These are phyloP conservation scores for Conopomorpha cramerella DNA, from an alignment of 1,140 invertebrate genomes.

Conservation along the genomic window DNA sequence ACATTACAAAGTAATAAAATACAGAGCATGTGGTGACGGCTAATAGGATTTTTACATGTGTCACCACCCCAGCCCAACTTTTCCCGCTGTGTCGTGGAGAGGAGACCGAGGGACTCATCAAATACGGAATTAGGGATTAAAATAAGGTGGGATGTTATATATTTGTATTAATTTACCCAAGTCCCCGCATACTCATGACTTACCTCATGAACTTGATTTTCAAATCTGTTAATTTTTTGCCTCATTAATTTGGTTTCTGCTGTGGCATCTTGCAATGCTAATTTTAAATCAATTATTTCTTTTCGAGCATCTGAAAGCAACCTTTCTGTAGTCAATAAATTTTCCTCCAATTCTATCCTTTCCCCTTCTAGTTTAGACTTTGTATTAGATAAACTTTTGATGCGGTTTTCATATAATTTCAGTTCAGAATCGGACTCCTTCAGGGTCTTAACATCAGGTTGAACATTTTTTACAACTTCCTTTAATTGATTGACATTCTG, in stretches of 20 bases:
- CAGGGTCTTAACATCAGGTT: slow-evolving; percentile 27
- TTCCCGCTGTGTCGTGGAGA: too few species aligned
- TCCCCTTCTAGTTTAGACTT: slow-evolving; percentile 37
- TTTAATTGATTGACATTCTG: slow-evolving; percentile 52
- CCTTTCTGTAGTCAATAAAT: slow-evolving; percentile 40
- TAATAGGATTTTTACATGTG: too few species aligned
- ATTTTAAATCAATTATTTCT: slow-evolving; percentile 52
- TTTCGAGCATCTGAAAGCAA: slow-evolving; percentile 44
- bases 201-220: slow-evolving; percentile 15
- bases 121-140: too few species aligned
- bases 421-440: slow-evolving; percentile 38
- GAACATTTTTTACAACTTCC: slow-evolving; percentile 45
- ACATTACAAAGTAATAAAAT: too few species aligned
- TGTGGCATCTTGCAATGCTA: slow-evolving; percentile 51
- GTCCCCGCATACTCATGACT: too few species aligned
- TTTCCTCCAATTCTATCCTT: slow-evolving; percentile 29
- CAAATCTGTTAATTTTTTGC: slow-evolving; percentile 26
- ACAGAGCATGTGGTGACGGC: too few species aligned
- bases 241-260: slow-evolving; percentile 46
- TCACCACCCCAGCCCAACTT: too few species aligned
- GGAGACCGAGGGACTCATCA: too few species aligned
- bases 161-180: slow-evolving; percentile 3
- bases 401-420: slow-evolving; percentile 49
- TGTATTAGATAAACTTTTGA: slow-evolving; percentile 32
- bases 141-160: too few species aligned